Evolutionary conservation across 1,140 invertebrate species (phyloP).

Genomic region (Drosophila simulans): DNA sequence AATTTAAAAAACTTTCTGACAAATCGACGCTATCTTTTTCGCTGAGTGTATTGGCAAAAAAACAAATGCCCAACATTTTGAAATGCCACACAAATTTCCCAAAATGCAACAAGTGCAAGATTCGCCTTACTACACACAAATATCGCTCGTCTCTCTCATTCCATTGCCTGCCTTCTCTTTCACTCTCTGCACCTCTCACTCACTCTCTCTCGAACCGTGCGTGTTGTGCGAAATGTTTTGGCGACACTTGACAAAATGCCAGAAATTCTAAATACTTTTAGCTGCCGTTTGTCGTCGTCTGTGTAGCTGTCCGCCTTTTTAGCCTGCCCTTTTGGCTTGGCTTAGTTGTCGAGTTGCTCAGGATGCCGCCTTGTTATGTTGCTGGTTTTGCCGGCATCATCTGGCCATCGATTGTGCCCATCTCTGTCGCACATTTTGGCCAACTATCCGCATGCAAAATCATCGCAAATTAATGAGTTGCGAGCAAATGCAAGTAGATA

Average conservation of each 20-base stretch:
- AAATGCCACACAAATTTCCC: conserved; percentile 66
- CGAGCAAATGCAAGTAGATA: conserved; percentile 33
- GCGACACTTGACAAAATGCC: conserved; percentile 84
- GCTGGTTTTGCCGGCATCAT: conserved; percentile 8
- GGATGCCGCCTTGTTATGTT: conserved; percentile 20
- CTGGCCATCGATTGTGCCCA: conserved; percentile 6
- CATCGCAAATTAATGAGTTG: conserved; percentile 70
- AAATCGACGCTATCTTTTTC: neutral
- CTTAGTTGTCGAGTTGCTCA: conserved; percentile 43
- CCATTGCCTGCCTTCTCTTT: neutral
- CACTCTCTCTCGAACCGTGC: conserved; percentile 20
- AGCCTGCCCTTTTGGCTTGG: conserved; percentile 50
- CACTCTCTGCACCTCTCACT: neutral
- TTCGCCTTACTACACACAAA: conserved; percentile 20
- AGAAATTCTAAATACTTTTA: conserved; percentile 84
- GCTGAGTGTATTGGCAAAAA: conserved; percentile 16
- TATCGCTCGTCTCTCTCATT: conserved; percentile 2
- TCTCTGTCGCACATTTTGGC: conserved; percentile 6
- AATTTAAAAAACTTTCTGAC: neutral
- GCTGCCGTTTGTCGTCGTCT: conserved; percentile 64
- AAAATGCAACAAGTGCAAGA: conserved; percentile 74
- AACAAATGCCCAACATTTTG: conserved; percentile 64
- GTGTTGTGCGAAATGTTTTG: conserved; percentile 79
- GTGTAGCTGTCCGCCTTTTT: conserved; percentile 57
- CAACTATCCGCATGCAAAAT: conserved; percentile 39